These are phyloP conservation scores for Thymelicus acteon DNA, from an alignment of 2,888 invertebrate genomes.

Conservation along the genomic window DNA sequence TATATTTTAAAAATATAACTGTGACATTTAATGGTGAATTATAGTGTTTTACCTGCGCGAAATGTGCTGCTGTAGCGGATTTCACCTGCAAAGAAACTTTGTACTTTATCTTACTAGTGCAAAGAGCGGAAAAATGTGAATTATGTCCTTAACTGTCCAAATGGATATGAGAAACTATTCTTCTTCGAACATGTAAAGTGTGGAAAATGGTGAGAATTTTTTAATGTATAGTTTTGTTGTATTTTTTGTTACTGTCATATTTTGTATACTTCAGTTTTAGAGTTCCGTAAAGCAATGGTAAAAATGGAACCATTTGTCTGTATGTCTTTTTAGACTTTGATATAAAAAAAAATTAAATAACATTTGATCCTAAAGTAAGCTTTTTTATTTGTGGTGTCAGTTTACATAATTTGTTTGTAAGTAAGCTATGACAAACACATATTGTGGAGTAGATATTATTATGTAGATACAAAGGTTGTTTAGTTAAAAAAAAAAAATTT, in stretches of 20 bases:
- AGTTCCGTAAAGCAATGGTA: no score
- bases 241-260: not conserved
- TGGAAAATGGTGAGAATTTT: conserved; percentile 5
- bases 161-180: conserved; percentile 22
- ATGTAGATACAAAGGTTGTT: no score
- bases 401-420: no score
- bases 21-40: conserved; percentile 26
- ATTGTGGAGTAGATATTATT: no score
- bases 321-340: no score
- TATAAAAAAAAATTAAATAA: no score
- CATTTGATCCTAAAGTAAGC: no score
- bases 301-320: no score
- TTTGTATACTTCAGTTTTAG: no score
- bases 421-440: no score
- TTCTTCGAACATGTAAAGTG: conserved; percentile 23
- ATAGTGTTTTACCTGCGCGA: conserved; percentile 27
- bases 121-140: conserved; percentile 28
- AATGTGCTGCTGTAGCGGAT: conserved; percentile 13
- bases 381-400: no score
- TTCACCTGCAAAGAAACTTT: conserved; percentile 25
- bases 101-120: conserved; percentile 19
- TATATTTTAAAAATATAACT: conserved; percentile 4
- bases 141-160: conserved; percentile 28
- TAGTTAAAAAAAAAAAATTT: no score
- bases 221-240: not conserved